phyloP scores from a whole-genome alignment of 2,888 invertebrate genomes.

The Globia sparganii region DNA sequence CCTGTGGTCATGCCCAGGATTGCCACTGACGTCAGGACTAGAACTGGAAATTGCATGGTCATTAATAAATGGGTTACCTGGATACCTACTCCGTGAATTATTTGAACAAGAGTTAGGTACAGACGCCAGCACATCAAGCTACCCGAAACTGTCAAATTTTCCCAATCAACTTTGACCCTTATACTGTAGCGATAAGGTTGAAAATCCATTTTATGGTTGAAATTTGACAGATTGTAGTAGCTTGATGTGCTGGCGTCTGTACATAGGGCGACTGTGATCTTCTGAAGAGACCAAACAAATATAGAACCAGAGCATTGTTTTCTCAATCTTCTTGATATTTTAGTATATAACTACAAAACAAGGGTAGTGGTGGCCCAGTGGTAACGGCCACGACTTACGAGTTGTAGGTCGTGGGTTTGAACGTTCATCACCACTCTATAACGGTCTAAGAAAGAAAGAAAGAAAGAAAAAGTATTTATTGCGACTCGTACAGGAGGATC shows the following conservation, averaged over 20 bases:
- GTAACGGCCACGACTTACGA: no score
- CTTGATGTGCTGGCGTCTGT: no score
- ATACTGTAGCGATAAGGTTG: no score
- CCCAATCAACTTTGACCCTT: no score
- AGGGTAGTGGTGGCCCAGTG: no score
- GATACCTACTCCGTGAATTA: background rate
- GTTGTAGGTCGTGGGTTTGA: background rate
- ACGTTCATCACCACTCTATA: background rate
- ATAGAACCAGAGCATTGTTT: background rate
- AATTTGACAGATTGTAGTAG: no score
- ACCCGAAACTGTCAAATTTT: no score
- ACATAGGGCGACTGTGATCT: background rate
- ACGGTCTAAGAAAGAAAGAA: no score
- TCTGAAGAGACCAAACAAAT: background rate
- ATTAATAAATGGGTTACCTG: background rate
- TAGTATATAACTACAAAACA: background rate
- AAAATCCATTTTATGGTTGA: no score
- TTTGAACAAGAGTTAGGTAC: background rate
- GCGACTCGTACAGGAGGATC: no score
- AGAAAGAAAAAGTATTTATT: no score
- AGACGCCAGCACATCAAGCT: no score
- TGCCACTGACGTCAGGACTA: conserved; percentile 91
- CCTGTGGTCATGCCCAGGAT: conserved; percentile 96
- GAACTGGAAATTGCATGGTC: conserved; percentile 87
- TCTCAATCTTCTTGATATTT: background rate